These are phyloP conservation scores for Morinoia aosen DNA, from an alignment of 2,888 invertebrate species.

Conservation along the genomic window DNA sequence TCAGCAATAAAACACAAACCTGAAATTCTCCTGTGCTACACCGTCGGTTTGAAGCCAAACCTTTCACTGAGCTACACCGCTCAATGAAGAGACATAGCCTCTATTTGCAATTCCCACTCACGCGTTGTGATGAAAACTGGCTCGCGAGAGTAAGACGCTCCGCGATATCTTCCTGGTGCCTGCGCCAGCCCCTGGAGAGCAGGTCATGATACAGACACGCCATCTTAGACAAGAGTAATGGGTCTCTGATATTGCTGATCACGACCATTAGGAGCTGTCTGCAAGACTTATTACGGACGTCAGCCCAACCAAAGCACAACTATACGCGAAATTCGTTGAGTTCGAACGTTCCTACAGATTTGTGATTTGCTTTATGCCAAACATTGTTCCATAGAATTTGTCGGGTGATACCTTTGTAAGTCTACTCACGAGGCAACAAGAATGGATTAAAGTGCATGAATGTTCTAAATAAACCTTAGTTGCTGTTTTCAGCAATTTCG, in stretches of 20 bases:
- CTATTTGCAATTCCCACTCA: not conserved
- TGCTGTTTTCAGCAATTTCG: no score
- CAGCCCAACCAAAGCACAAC: not conserved
- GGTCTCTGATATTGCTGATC: slow-evolving; percentile 44
- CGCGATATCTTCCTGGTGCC: not conserved
- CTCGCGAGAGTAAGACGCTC: not conserved
- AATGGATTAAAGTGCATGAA: not conserved
- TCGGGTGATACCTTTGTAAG: not conserved
- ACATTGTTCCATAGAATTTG: not conserved
- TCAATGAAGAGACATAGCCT: no score
- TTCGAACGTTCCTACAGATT: not conserved
- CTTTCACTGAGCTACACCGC: not conserved
- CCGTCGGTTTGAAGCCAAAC: not conserved
- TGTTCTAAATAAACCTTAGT: no score
- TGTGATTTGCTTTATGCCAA: not conserved
- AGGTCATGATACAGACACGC: not conserved
- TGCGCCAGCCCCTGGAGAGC: not conserved
- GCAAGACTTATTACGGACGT: not conserved
- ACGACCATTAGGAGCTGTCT: slow-evolving; percentile 30
- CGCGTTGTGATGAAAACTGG: not conserved
- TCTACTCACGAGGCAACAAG: not conserved
- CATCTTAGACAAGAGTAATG: slow-evolving; percentile 38
- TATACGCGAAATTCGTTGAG: not conserved
- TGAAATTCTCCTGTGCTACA: not conserved
- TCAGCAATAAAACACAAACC: not conserved